Evolutionary conservation across 1,140 invertebrate genomes (phyloP).

Genomic region (Homalodisca vitripennis): DNA sequence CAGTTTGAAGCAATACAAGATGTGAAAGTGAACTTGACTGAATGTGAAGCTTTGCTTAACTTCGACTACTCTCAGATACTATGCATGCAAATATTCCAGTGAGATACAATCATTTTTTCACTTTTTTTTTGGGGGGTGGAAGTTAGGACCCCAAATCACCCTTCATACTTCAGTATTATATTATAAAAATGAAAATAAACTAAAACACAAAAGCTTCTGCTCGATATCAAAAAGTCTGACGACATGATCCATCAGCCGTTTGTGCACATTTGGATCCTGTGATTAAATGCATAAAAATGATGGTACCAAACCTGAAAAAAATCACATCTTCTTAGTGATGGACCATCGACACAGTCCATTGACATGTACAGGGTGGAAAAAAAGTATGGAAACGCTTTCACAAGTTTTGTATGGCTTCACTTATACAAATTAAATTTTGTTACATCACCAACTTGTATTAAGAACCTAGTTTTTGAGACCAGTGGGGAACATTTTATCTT

Average conservation of each 20-base stretch:
- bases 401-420: too few species aligned
- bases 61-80: constrained; percentile 23
- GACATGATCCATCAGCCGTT: constrained; percentile 43
- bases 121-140: constrained; percentile 36
- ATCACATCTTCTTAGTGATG: constrained; percentile 29
- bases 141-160: constrained; percentile 26
- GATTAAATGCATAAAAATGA: constrained; percentile 40
- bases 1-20: not conserved
- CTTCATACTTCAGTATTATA: constrained; percentile 32
- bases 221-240: constrained; percentile 46
- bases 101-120: constrained; percentile 34
- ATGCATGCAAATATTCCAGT: constrained; percentile 29
- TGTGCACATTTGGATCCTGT: constrained; percentile 46
- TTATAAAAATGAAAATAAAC: constrained; percentile 23
- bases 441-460: too few species aligned
- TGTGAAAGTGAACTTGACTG: too few species aligned
- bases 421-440: too few species aligned
- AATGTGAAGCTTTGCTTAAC: too few species aligned
- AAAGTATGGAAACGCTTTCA: too few species aligned
- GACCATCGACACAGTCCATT: constrained; percentile 10
- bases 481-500: too few species aligned
- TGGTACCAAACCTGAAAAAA: constrained; percentile 31
- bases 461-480: too few species aligned
- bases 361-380: too few species aligned
- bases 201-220: constrained; percentile 44